Base-by-base conservation (phyloP, 2,888 invertebrate species). In the Stramonita haemastoma region DNA sequence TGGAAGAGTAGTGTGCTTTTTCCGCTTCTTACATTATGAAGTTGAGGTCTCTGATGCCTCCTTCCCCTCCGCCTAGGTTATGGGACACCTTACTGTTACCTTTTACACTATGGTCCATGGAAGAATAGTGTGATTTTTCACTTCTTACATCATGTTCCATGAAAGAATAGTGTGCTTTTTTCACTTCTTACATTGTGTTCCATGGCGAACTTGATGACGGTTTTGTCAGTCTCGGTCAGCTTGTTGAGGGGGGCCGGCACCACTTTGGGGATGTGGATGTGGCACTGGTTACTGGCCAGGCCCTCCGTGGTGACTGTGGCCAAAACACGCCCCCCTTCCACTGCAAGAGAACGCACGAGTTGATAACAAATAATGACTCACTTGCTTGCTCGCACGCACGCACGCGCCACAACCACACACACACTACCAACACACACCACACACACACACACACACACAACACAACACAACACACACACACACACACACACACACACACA, bases 181-280 rank as follows among this genome's bases (percentile, higher is more conserved):
- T 2, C 57, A 87, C 13, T 8, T 0, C 92, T 92, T 91, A 96
- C 96, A 97, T 97, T 95, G 89, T 98, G 98, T 93, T 98, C 98
- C 15, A 98, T 98, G 87, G 98, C 99, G 95, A 99, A 99, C 91
- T 97, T 96, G 92, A 99, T 96, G 95, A 99, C 99, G 19, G 97
- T 97, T 96, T 98, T 98, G 96, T 99, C 99, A 96, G 99, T 99
- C 94, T 98, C 98, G 0, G 99, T 99, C 0, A 99, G 98, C 11
- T 99, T 98, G 0, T 99, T 99, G 93, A 99, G 96, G 11, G 77
- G 96, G 99, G 99, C 99, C 0, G 99, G 99, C 0, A 98, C 97
- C 0, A 98, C 97, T 19, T 98, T 99, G 0, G 99, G 99, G 81
- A 99, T 97, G 96, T 99, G 99, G 29, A 99, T 98, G 90, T 99